A percentile compares a stretch with the other conserved stretches of the same genome.
These are phyloP conservation scores for Yponomeuta cagnagella DNA, from an alignment of 2,888 invertebrate species.

Conservation along the genomic window DNA sequence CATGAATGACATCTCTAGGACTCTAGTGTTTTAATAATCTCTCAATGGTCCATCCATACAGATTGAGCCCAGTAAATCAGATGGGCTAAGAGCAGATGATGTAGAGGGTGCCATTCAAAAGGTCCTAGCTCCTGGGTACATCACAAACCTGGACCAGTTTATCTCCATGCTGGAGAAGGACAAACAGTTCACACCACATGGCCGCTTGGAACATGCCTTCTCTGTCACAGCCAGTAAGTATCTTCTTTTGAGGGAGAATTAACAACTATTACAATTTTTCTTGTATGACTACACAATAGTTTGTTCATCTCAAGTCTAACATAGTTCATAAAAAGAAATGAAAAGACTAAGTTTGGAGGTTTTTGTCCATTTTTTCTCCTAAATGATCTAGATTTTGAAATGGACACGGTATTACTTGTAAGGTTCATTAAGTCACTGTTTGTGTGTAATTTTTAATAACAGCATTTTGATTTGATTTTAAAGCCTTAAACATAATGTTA, in stretches of 20 bases:
- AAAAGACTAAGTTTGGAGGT: too few relatives aligned
- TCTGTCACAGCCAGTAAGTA: conserved; percentile 56
- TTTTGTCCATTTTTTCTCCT: too few relatives aligned
- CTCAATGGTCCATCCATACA: conserved; percentile 26
- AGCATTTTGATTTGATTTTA: too few relatives aligned
- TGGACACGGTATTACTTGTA: too few relatives aligned
- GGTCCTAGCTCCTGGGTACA: conserved; percentile 81
- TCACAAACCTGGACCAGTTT: conserved; percentile 84
- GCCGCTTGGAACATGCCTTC: conserved; percentile 80
- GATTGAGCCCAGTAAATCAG: conserved; percentile 74
- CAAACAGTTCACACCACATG: conserved; percentile 84
- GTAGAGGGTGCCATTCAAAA: conserved; percentile 80
- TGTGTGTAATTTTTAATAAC: too few relatives aligned
- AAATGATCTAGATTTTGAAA: too few relatives aligned
- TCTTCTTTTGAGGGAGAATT: background rate
- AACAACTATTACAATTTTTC: conserved; percentile 17
- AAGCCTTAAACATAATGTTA: too few relatives aligned
- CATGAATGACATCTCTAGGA: too few relatives aligned
- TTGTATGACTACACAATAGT: background rate
- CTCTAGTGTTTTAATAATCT: background rate
- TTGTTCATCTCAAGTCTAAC: background rate
- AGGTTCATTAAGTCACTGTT: too few relatives aligned
- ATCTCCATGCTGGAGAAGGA: conserved; percentile 81
- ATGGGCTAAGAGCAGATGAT: conserved; percentile 83
- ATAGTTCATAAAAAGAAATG: too few relatives aligned